Percentiles rank a stretch among this genome's conserved stretches.
phyloP scores from a whole-genome alignment of 2,113 vertebrate species.

The Lepus europaeus region DNA sequence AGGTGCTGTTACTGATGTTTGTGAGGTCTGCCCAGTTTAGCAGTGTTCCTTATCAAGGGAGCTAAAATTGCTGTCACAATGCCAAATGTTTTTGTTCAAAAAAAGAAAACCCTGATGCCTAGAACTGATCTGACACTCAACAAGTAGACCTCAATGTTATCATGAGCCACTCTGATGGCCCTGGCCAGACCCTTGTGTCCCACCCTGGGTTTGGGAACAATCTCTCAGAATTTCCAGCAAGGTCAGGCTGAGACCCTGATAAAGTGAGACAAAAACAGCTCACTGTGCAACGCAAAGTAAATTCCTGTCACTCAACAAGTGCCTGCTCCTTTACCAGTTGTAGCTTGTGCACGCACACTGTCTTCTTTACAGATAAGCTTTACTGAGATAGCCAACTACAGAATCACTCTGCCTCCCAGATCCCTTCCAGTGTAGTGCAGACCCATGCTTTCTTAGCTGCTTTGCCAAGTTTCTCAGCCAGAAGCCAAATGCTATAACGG shows the following conservation, averaged over 20 bases:
- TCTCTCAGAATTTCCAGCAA: neutral
- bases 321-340: neutral
- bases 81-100: neutral
- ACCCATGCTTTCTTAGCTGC: neutral
- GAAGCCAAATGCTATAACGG: neutral
- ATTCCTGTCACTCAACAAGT: neutral
- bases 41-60: neutral
- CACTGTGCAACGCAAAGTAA: neutral
- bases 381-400: neutral
- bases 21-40: neutral
- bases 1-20: neutral
- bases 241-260: neutral
- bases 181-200: neutral
- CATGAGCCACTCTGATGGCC: neutral
- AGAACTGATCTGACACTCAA: neutral
- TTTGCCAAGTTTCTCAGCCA: neutral
- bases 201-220: fast-evolving
- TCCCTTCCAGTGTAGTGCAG: neutral
- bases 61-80: neutral
- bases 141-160: neutral
- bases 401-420: neutral
- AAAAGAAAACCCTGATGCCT: neutral
- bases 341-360: fast-evolving
- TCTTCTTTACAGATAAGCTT: neutral
- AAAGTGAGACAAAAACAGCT: neutral